Base-by-base conservation (phyloP, 2,113 vertebrate species). In the Balaeniceps rex region DNA sequence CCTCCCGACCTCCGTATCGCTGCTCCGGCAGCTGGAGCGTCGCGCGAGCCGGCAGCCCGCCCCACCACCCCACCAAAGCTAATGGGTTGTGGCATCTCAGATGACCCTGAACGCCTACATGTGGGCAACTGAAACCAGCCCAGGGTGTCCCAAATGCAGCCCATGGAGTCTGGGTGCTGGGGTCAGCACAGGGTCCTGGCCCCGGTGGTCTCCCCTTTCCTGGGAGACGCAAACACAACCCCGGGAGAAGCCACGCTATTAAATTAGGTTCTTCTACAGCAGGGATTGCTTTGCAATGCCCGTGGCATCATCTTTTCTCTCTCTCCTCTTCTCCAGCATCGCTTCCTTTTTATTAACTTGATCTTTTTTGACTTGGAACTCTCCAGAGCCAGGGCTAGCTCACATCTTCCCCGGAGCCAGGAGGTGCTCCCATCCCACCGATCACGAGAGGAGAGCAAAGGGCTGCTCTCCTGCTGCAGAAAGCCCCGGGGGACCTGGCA, bases 11-110 rank as follows among this genome's bases (percentile, higher is more conserved):
- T 3, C 52, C 1, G 2, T 17, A 70, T 51, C 5, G 4, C 58
- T 0, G 4, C 84, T 64, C 34, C 5, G 0, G 66, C 81, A 81
- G 87, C 75, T 11, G 76, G 28, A 83, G 64, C 76, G 28, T 28
- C 23, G 0, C 6, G 0, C 2, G 6, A 65, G 51, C 77, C 49
- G 29, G 5, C 47, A 33, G 49, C 83, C 21, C 13, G 34, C 5
- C 83, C 46, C 3, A 1, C 10, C 14, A 7, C 34, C 47, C 34
- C 7, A 1, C 33, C 34, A 49, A 25, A n/a, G 5, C 17, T 4
- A 1, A 74, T 0, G 33, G 33, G 4, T 31, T 70, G 29, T 40
- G 80, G 47, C 69, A 55, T 7, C 75, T 44, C 17, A 4, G 28
- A 3, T 28, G 47, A 47, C 63, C 66, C 58, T 15, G 4, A 76